These are phyloP conservation scores for Myotis planiceps DNA, from an alignment of 2,797 vertebrate species.

Conservation along the genomic window DNA sequence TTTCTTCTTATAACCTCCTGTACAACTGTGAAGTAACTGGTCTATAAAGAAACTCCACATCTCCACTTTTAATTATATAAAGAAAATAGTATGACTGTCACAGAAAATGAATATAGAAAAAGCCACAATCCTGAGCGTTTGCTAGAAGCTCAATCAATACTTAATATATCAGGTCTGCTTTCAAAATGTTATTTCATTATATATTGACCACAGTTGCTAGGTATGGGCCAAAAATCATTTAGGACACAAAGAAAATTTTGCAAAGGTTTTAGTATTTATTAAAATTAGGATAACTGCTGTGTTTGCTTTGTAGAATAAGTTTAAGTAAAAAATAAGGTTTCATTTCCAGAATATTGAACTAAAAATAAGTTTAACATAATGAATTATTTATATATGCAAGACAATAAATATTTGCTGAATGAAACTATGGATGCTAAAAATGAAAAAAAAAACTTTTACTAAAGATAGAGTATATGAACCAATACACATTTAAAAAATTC, in stretches of 20 bases:
- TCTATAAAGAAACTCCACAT: neutral
- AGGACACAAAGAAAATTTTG: neutral
- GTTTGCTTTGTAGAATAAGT: constrained; percentile 40
- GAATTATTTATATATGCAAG: constrained; percentile 21
- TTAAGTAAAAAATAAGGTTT: constrained; percentile 51
- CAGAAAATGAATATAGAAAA: neutral
- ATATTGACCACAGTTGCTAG: neutral
- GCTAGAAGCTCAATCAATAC: neutral
- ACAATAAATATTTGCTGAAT: constrained; percentile 59
- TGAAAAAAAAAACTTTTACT: neutral
- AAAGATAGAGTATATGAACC: neutral
- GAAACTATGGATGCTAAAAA: neutral
- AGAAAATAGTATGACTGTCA: neutral
- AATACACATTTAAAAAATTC: neutral
- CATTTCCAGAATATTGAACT: neutral
- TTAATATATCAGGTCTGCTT: neutral
- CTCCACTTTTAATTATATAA: neutral
- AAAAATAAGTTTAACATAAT: constrained; percentile 56
- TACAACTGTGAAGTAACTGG: neutral
- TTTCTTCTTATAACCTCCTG: neutral
- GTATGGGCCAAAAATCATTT: neutral
- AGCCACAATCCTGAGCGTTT: neutral
- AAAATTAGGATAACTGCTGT: constrained; percentile 27
- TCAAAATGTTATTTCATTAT: neutral
- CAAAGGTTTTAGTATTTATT: constrained; percentile 48